A percentile compares a stretch with the other conserved stretches of the same genome.
These are phyloP conservation scores for Prunella fulvescens DNA, from an alignment of 2,113 vertebrate species.

Conservation along the genomic window DNA sequence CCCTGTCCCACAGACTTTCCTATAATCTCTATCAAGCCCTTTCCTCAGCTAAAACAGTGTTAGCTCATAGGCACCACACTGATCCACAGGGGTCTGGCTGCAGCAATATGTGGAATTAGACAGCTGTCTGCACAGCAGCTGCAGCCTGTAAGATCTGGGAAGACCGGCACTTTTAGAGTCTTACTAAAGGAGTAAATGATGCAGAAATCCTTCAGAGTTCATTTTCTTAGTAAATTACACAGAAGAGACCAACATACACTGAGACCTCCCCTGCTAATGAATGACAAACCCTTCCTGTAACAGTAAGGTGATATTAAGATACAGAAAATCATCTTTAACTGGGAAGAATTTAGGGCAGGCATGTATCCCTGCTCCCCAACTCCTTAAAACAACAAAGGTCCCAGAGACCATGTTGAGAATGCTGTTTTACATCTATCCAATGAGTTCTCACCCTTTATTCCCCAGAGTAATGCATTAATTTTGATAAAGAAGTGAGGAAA, in stretches of 20 bases:
- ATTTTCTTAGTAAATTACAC: not conserved
- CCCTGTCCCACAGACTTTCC: not conserved
- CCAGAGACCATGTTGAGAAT: not conserved
- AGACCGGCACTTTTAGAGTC: not conserved
- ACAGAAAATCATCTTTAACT: not conserved
- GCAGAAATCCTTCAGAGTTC: not conserved
- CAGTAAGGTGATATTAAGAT: not conserved
- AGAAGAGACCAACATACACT: not conserved
- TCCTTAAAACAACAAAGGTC: not conserved
- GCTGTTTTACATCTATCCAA: not conserved
- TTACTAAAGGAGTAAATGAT: not conserved
- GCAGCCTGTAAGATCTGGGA: not conserved
- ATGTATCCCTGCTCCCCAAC: not conserved
- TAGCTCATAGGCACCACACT: fast-evolving
- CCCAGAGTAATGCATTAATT: not conserved
- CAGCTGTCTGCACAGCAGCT: not conserved
- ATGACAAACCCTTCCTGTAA: not conserved
- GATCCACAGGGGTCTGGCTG: not conserved
- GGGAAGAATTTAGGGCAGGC: not conserved
- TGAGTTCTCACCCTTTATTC: not conserved
- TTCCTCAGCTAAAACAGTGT: not conserved
- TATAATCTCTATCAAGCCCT: not conserved
- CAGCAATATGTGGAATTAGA: not conserved
- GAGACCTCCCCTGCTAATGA: not conserved
- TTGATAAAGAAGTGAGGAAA: not conserved